A percentile compares a stretch with the other conserved stretches of the same genome.
phyloP scores from a whole-genome alignment of 2,113 vertebrate genomes.

The Cephalopterus ornatus region DNA sequence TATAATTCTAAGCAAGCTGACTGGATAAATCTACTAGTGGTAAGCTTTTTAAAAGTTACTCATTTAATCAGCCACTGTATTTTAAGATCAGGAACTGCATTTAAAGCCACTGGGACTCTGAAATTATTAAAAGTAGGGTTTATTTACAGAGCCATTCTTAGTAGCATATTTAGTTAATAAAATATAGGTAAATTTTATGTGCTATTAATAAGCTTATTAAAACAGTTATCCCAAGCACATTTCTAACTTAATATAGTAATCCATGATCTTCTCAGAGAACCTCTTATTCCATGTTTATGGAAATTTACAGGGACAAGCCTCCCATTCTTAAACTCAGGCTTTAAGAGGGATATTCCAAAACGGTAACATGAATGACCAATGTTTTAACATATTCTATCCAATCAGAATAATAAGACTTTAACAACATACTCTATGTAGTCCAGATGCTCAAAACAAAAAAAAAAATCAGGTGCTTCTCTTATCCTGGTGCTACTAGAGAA shows the following conservation, averaged over 20 bases:
- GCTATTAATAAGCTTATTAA: background rate
- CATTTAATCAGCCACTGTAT: background rate
- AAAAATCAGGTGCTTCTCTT: background rate
- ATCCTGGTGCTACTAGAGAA: background rate
- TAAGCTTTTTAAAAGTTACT: background rate
- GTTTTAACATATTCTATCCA: background rate
- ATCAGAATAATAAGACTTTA: background rate
- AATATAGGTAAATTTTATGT: background rate
- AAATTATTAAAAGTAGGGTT: background rate
- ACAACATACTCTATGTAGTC: background rate
- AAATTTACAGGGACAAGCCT: background rate
- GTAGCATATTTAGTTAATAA: background rate
- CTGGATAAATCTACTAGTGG: background rate
- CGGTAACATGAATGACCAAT: background rate
- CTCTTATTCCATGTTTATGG: background rate
- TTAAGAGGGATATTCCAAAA: background rate
- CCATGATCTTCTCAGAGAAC: background rate
- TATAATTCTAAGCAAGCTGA: background rate
- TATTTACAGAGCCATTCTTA: background rate
- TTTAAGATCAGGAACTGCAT: background rate
- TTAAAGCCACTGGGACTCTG: background rate
- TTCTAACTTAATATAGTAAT: background rate
- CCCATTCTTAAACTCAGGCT: background rate
- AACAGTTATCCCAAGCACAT: background rate
- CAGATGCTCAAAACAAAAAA: background rate